A percentile compares a stretch with the other conserved stretches of the same genome.
Evolutionary conservation across 2,113 vertebrate species (phyloP).

Genomic region (Pterophyllum scalare): DNA sequence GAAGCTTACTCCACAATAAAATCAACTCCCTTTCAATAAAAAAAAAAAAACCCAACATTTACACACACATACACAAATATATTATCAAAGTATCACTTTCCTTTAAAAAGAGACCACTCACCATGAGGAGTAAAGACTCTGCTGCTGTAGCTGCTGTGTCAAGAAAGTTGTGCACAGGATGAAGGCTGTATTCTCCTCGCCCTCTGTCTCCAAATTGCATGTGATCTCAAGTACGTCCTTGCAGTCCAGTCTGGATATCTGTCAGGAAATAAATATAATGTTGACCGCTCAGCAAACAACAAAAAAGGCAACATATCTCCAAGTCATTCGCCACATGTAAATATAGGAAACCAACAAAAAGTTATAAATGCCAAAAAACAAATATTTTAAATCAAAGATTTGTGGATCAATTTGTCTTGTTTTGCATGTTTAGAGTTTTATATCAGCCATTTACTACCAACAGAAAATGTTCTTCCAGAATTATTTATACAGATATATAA

Average conservation of each 20-base stretch:
- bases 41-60: too few species aligned
- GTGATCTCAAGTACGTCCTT: slow-evolving; percentile 97
- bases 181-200: slow-evolving; percentile 95
- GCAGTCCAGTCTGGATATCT: slow-evolving; percentile 96
- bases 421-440: not conserved
- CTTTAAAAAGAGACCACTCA: slow-evolving; percentile 67
- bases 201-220: slow-evolving; percentile 94
- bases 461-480: not conserved
- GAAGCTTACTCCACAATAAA: slow-evolving; percentile 96
- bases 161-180: slow-evolving; percentile 97
- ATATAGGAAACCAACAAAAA: not conserved
- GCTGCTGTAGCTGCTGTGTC: slow-evolving; percentile 96
- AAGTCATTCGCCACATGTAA: too few species aligned
- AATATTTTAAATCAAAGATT: not conserved
- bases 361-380: not conserved
- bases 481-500: not conserved
- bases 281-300: not conserved
- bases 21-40: slow-evolving; percentile 89
- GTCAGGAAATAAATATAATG: slow-evolving; percentile 29
- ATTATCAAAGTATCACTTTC: too few species aligned
- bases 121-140: slow-evolving; percentile 93
- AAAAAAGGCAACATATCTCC: not conserved
- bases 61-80: too few species aligned
- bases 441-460: not conserved
- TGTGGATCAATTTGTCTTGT: not conserved